Base-by-base conservation (phyloP, 2,113 vertebrate genomes). In the Speoplatyrhinus poulsoni region DNA sequence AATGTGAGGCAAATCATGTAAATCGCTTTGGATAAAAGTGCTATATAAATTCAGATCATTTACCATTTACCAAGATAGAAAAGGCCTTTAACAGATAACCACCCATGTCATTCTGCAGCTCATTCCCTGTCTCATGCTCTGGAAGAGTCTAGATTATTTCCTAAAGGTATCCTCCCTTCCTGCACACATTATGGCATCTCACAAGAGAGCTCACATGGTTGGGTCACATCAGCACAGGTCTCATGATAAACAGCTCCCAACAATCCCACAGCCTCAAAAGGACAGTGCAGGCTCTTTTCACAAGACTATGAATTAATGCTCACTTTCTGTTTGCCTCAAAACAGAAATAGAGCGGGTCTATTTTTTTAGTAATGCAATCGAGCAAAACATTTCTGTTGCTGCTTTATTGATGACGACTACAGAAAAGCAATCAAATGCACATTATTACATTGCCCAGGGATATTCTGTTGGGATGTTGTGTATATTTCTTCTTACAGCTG, bases 181-280 rank as follows among this genome's bases (percentile, higher is more conserved):
- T 49, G 32, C 41, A 10, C 41, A 66, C 61, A 69, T 75, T 48
- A 72, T 85, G 66, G 80, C 74, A 72, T 75, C 81, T 87, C 82
- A 87, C 84, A 86, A 79, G 84, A 84, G 77, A 16, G 19, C 75
- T 88, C 86, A 85, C 87, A 87, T 88, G 83, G 76, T 65, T 75
- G 64, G 66, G 67, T 72, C 76, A 67, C 73, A 65, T 72, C 70
- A 75, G 60, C 70, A 54, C 6, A 17, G 69, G 81, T 89, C 89
- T 86, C 79, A 89, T 89, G 86, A 89, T 62, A 72, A 70, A 81
- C 85, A 88, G 84, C 81, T 90, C 19, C 19, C 19, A 85, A 73
- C 86, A 80, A 48, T 64, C 79, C 77, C 72, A 56, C 16, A 19
- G 9, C 36, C 52, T 65, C 52, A 57, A 19, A 32, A 55, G 56